Base-by-base conservation (phyloP, 1,140 invertebrate species). In the Drosophila nigrodunni region DNA sequence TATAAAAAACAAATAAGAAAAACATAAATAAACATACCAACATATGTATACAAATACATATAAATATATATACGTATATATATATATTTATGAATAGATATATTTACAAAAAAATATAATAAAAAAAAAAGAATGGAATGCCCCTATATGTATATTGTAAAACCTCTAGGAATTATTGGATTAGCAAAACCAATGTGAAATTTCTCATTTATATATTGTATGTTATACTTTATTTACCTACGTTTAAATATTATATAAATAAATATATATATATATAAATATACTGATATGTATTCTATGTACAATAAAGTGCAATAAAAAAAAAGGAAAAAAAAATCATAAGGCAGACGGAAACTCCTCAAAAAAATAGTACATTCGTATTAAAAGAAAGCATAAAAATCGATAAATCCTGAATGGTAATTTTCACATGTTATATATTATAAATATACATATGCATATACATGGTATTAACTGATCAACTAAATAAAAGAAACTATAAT, bases 371-470 rank as follows among this genome's bases (percentile, higher is more conserved):
- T 10, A 30, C 34, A 35, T 34, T 13, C 13, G 21, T 13, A 13
- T 30, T 4, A 4, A 30, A 30, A 30, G 30, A 15, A 13, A 30
- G 25, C 13, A 39, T 37, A 34, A 37, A 37, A 43, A 43, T n/a
- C 41, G 54, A 18, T 39, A 41, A 64, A 52, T 52, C 61, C 49
- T 58, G 59, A 65, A 52, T 46, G 71, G 61, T 30, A 76, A 65
- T 50, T 73, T 80, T 82, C 78, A 86, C 82, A 82, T 87, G 82
- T 86, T 87, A 87, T 81, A 86, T 82, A 71, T 77, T 62, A 68
- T 57, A 65, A 69, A 73, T 77, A 72, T 72, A 72, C 61, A 71
- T 72, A 76, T 66, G 59, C 60, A 76, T 72, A 64, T 41, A 69
- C 77, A 81, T 69, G 83, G 82, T 79, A 87, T 82, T 86, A 87